These are phyloP conservation scores for Oryctolagus cuniculus DNA, from an alignment of 2,113 vertebrate genomes.

Conservation along the genomic window DNA sequence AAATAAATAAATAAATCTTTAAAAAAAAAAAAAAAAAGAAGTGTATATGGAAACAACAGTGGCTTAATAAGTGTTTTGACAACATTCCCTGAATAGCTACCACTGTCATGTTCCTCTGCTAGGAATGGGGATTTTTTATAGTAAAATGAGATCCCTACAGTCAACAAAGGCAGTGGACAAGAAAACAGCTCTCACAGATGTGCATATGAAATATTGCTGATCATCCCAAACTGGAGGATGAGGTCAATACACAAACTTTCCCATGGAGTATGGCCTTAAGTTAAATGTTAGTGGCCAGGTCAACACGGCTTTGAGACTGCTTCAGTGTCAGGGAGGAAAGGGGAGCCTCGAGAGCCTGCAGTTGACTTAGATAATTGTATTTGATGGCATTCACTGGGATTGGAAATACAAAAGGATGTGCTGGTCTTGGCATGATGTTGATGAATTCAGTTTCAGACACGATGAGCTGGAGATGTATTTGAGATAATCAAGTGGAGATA, in stretches of 20 bases:
- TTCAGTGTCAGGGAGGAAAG: not conserved
- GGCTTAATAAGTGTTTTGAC: not conserved
- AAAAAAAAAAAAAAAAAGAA: not conserved
- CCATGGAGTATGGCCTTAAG: not conserved
- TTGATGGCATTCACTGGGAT: not conserved
- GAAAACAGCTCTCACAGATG: not conserved
- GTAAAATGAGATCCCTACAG: not conserved
- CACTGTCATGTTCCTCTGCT: not conserved
- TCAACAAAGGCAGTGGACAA: not conserved
- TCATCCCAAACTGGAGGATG: not conserved
- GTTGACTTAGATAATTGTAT: not conserved
- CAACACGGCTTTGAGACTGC: not conserved
- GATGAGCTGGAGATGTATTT: not conserved
- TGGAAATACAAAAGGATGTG: not conserved
- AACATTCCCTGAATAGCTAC: not conserved
- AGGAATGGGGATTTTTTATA: not conserved
- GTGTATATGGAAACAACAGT: not conserved
- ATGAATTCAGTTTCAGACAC: not conserved
- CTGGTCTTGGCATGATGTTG: not conserved
- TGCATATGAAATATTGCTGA: not conserved
- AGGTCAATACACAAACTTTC: not conserved
- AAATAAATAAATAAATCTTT: too few relatives aligned
- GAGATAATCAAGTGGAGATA: not conserved
- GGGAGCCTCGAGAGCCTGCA: not conserved
- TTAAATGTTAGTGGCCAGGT: not conserved